Percentiles rank a stretch among this genome's conserved stretches.
Conservation (phyloP, 2,113 vertebrate species). For the Eclectus roratus region DNA sequence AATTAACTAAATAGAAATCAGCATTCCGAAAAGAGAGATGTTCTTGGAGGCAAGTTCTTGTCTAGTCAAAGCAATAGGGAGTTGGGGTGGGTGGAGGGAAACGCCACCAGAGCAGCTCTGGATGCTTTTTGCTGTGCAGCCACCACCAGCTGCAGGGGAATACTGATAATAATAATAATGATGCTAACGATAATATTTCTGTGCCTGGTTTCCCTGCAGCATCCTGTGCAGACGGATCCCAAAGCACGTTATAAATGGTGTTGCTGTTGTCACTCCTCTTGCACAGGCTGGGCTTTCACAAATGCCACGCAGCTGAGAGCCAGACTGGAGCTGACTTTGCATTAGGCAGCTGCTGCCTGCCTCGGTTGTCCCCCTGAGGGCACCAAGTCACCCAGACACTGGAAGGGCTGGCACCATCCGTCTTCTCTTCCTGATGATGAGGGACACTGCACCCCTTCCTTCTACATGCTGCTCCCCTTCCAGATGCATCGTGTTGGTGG, state of each 20-base stretch:
- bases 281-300: neutral
- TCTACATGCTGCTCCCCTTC: neutral
- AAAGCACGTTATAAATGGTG: neutral
- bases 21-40: neutral
- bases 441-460: neutral
- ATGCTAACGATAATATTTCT: constrained; percentile 8
- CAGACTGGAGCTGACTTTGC: neutral
- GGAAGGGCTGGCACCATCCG: neutral
- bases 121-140: constrained; percentile 7
- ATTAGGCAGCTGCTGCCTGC: neutral
- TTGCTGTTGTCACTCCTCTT: constrained; percentile 14
- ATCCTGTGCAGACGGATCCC: neutral
- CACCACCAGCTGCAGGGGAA: constrained; percentile 19
- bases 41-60: constrained; percentile 37
- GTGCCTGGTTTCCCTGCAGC: constrained; percentile 45
- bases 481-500: neutral
- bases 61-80: constrained; percentile 11
- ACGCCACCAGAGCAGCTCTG: constrained; percentile 4
- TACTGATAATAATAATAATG: neutral
- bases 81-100: constrained; percentile 10
- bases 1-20: constrained; percentile 41
- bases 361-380: neutral
- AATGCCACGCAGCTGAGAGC: neutral
- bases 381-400: rapidly evolving
- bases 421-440: neutral